Base-by-base conservation (phyloP, 2,888 invertebrate genomes). In the Nephrotoma appendiculata region DNA sequence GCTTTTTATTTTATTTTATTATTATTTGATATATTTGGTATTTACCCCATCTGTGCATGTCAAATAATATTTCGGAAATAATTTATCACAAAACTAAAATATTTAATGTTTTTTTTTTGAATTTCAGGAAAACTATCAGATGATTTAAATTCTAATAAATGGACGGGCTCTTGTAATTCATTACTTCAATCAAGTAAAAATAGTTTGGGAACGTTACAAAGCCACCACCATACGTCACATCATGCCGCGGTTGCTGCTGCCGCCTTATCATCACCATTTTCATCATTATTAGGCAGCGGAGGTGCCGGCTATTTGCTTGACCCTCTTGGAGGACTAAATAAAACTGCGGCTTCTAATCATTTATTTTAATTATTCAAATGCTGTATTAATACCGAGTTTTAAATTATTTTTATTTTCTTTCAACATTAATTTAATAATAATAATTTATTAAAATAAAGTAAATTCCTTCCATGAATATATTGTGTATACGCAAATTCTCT, bases 241-340 rank as follows among this genome's bases (percentile, higher is more conserved):
- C 88, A 88, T 87, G 88, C 88, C 52, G 88, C 87, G 83, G 88
- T 87, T 44, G 88, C 88, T 19, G 88, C 88, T 19, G 88, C 88
- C 7, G 88, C 89, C 31, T 86, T 88, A 42, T 88, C 88, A 44
- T 88, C 89, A 85, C 88, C 89, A 45, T 88, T 88, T 87, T 88
- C 88, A 12, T 88, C 88, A 41, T 86, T 88, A 31, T 86, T 89
- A 57, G 88, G 88, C 48, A 87, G 88, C 52, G 87, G 88, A 42
- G 88, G 88, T 44, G 87, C 88, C 52, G 88, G 88, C 9, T 89
- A 89, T 87, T 86, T 89, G 42, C 87, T 89, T 31, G 89, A 89
- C 87, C 89, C 89, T 86, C 87, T 89, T n/a, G 88, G 89, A 71
- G 88, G 88, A 11, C 57, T 86, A 9, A 86, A 86, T 86, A 86